Base-by-base conservation (phyloP, 1,140 invertebrate genomes). In the Pararge aegeria region DNA sequence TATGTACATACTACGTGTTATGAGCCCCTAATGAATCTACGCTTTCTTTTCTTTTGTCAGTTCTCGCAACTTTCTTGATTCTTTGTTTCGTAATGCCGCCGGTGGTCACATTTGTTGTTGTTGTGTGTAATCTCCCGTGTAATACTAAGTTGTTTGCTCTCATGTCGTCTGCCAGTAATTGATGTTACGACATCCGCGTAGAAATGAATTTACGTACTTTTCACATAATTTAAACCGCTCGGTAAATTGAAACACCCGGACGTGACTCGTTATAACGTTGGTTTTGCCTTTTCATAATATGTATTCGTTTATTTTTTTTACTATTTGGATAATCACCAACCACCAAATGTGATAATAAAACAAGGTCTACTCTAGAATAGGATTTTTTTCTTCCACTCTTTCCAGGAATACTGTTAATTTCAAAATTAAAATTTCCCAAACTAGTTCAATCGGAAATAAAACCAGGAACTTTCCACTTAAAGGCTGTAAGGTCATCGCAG, bases 1-100 rank as follows among this genome's bases (percentile, higher is more conserved):
- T 34, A 34, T 10, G 9, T 34, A 34, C 7, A 30, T 29, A 30
- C 44, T 58, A 63, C 40, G 58, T 27, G 64, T 48, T 59, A 50
- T 37, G 55, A 13, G 70, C 80, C 73, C 63, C 61, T 80, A 73
- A 80, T 75, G 58, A 65, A 60, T 64, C 49, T 46, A 44, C 70
- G 70, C 81, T 87, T 89, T 87, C 84, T 65, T 83, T 83, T 86
- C 80, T 80, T 68, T 83, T 80, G 75, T 83, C 72, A 51, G 49
- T 65, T 74, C n/a, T n/a, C 68, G 60, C 61, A 64, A 76, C 80
- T 88, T 87, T 88, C 79, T 70, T 82, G 75, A 63, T 76, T 75
- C 66, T 79, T 83, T 80, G 83, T 89, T 83, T 86, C 82, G 80
- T 85, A 81, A 85, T 82, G 77, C 51, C 21, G 40, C 75, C 70